phyloP scores from a whole-genome alignment of 2,888 invertebrate genomes.

The Deilephila elpenor region DNA sequence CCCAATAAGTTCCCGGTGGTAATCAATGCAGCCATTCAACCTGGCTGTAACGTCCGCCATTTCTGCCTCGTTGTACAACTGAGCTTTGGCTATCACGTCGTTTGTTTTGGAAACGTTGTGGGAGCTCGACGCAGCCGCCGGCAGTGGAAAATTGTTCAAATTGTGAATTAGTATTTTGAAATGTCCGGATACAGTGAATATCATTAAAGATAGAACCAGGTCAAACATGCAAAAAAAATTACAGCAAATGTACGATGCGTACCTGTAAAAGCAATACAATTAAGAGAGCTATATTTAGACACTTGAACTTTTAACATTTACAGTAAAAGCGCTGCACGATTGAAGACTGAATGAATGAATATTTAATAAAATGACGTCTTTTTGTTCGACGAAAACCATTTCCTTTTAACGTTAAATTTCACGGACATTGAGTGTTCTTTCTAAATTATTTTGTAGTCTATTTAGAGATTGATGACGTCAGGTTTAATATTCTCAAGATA shows the following conservation, averaged over 20 bases:
- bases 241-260: conserved; percentile 37
- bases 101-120: conserved; percentile 31
- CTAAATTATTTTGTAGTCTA: no score
- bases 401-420: no score
- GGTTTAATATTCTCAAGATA: no score
- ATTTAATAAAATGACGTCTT: no score
- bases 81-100: background rate
- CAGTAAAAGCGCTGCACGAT: background rate
- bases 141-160: conserved; percentile 40
- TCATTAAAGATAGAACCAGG: conserved; percentile 42
- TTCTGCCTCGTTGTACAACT: conserved; percentile 33
- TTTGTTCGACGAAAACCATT: no score
- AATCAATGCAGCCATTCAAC: conserved; percentile 41
- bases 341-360: no score
- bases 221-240: conserved; percentile 42
- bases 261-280: conserved; percentile 13
- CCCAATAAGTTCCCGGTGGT: conserved; percentile 40
- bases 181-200: conserved; percentile 48
- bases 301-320: background rate
- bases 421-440: no score
- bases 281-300: background rate
- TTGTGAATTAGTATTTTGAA: conserved; percentile 44
- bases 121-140: conserved; percentile 29
- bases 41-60: conserved; percentile 29
- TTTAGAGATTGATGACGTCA: no score